Base-by-base conservation (phyloP, 2,113 vertebrate species). In the Pogonocichla stellata region DNA sequence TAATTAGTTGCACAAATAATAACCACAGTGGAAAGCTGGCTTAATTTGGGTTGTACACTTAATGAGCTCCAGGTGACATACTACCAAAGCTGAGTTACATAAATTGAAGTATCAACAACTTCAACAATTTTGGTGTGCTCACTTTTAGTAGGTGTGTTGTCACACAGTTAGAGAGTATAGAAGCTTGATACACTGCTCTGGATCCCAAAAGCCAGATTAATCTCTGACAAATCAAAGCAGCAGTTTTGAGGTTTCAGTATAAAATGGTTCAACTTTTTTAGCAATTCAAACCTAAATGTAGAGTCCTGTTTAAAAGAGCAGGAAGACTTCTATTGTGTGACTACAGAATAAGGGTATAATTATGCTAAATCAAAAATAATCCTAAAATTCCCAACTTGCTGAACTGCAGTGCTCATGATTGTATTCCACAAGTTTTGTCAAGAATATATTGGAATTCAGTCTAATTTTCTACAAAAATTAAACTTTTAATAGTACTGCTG, bases 161-260 rank as follows among this genome's bases (percentile, higher is more conserved):
- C 69, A 73, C 62, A 65, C 23, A 65, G 54, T 1, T 47, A 53
- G 60, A 58, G 51, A 62, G 16, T 8, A 1, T 9, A 53, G 22
- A 57, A 42, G 12, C 0, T 0, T 14, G 29, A 51, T 65, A 31
- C 16, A 15, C 23, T 65, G 42, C 43, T 61, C 45, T 36, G 72
- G n/a, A 57, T 74, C 34, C 69, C 70, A 67, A 70, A 56, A 51
- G 24, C 16, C 70, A 43, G 20, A 26, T 88, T 56, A 31, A 50
- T 50, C 33, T 42, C 50, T 70, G 34, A 51, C 40, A 72, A 15
- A 36, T 75, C 34, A 88, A 81, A 84, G 62, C 36, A 64, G 26
- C 36, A 66, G 12, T 81, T 84, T 43, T 67, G 38, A 85, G 43
- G 56, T 65, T 71, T 66, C 38, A 84, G 22, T 62, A 72, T 26